A percentile compares a stretch with the other conserved stretches of the same genome.
Evolutionary conservation across 2,797 vertebrate species (phyloP).

Genomic region (Microtus agrestis): DNA sequence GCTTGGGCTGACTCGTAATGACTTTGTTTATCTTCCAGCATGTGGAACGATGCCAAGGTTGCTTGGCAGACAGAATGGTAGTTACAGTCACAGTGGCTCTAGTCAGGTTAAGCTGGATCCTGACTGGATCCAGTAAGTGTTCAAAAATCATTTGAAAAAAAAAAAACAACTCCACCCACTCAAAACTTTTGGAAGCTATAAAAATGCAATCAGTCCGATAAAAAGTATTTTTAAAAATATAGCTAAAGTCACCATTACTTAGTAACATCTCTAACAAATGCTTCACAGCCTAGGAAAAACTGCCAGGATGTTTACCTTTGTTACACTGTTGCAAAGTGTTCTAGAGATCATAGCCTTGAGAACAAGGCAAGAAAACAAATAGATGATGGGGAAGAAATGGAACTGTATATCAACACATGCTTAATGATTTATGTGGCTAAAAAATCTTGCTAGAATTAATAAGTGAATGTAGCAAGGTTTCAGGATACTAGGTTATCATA

Average conservation of each 20-base stretch:
- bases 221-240: background rate
- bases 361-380: slow-evolving; percentile 32
- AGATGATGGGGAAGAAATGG: background rate
- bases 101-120: background rate
- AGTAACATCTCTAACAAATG: background rate
- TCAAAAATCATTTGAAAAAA: slow-evolving; percentile 8
- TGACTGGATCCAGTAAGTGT: background rate
- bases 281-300: background rate
- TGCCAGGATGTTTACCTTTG: background rate
- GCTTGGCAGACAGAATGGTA: background rate
- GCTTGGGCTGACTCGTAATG: background rate
- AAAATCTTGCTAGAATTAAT: background rate
- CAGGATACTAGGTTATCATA: background rate
- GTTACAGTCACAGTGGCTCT: background rate
- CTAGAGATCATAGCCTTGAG: background rate
- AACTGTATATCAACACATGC: background rate
- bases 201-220: background rate
- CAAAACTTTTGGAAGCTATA: background rate
- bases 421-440: background rate
- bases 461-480: background rate
- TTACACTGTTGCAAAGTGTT: background rate
- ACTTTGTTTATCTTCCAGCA: background rate
- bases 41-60: background rate
- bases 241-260: background rate
- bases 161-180: background rate